A percentile compares a stretch with the other conserved stretches of the same genome.
These are phyloP conservation scores for Fissipunctia ypsillon DNA, from an alignment of 2,888 invertebrate species.

Conservation along the genomic window DNA sequence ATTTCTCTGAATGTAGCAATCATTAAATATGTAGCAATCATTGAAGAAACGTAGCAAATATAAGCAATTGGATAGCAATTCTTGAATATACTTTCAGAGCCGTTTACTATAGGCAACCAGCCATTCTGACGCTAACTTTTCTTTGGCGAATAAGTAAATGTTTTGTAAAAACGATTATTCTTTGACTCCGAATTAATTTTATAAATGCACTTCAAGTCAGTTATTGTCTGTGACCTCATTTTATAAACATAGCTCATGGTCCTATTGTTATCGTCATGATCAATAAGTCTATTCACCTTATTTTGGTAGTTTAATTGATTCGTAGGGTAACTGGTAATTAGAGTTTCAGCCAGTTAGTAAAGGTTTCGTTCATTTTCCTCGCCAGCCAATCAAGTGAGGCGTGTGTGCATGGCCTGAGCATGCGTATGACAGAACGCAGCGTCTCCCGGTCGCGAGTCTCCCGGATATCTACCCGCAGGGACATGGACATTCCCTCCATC, in stretches of 20 bases:
- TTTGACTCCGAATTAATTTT: slow-evolving; percentile 15
- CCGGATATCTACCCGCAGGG: slow-evolving; percentile 83
- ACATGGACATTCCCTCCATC: slow-evolving; percentile 88
- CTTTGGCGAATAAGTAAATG: slow-evolving; percentile 56
- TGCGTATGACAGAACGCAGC: slow-evolving; percentile 85
- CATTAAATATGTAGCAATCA: too few species aligned
- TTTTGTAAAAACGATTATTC: slow-evolving; percentile 26
- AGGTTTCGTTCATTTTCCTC: slow-evolving; percentile 13
- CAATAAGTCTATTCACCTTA: neutral
- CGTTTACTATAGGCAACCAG: too few species aligned
- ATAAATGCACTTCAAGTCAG: neutral
- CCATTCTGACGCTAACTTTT: too few species aligned
- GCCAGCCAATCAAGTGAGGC: slow-evolving; percentile 75
- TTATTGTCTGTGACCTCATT: slow-evolving; percentile 13
- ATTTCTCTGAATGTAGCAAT: too few species aligned
- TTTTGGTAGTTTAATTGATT: slow-evolving; percentile 2
- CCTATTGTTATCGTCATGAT: neutral
- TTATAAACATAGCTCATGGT: neutral
- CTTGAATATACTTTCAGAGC: too few species aligned
- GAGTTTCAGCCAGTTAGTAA: neutral
- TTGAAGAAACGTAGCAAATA: too few species aligned
- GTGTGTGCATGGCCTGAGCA: slow-evolving; percentile 81
- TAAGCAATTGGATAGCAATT: too few species aligned
- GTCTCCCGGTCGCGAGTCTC: slow-evolving; percentile 80
- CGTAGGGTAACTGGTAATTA: neutral